These are phyloP conservation scores for Eulithis testata DNA, from an alignment of 2,888 invertebrate species.

Conservation along the genomic window DNA sequence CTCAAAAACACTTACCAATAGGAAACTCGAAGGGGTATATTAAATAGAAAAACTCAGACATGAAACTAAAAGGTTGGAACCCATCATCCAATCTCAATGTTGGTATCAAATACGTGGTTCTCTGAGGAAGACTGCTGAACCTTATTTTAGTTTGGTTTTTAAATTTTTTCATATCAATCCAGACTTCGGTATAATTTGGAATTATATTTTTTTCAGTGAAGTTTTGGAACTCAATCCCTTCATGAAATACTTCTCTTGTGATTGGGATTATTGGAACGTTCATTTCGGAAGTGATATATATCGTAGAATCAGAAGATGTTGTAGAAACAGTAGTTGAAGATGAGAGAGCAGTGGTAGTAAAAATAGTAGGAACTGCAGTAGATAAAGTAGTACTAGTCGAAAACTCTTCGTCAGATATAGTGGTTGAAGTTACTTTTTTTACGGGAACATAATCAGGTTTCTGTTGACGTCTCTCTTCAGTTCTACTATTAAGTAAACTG, in stretches of 20 bases:
- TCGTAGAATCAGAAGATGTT: neutral
- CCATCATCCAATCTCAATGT: constrained; percentile 85
- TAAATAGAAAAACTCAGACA: constrained; percentile 85
- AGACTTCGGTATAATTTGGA: constrained; percentile 69
- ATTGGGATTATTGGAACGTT: constrained; percentile 67
- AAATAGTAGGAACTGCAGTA: neutral
- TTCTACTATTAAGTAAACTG: constrained; percentile 59
- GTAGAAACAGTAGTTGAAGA: constrained; percentile 4
- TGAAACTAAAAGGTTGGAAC: constrained; percentile 86
- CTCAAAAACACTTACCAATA: constrained; percentile 79
- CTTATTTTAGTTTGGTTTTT: constrained; percentile 75
- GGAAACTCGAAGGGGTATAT: constrained; percentile 88
- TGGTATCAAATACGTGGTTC: constrained; percentile 78
- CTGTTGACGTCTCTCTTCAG: constrained; percentile 58
- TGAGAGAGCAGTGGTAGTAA: neutral
- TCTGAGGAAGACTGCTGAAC: constrained; percentile 76
- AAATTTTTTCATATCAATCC: constrained; percentile 70
- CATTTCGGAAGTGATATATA: constrained; percentile 29
- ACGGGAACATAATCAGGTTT: constrained; percentile 54
- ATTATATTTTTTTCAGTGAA: constrained; percentile 65
- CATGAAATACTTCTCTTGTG: constrained; percentile 65
- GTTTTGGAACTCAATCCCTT: constrained; percentile 52
- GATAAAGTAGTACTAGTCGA: neutral
- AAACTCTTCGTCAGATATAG: neutral
- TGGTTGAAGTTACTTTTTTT: constrained; percentile 47